phyloP scores from a whole-genome alignment of 2,888 invertebrate species.

The Zaprionus bogoriensis region DNA sequence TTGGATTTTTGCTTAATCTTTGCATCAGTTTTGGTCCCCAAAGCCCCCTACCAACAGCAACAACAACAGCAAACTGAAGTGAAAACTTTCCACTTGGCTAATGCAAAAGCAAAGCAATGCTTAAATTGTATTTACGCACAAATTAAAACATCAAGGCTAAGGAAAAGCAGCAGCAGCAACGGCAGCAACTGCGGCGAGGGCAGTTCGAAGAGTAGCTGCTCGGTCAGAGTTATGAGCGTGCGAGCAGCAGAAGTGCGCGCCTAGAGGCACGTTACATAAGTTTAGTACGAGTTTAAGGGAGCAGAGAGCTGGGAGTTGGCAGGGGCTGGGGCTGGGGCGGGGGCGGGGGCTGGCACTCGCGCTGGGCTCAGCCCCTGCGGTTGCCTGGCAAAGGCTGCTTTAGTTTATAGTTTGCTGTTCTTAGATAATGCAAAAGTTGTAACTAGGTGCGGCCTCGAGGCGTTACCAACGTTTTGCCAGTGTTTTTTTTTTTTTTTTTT shows the following conservation, averaged over 20 bases:
- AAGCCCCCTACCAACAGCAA: conserved; percentile 40
- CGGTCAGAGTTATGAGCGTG: conserved; percentile 56
- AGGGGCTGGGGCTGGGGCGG: background rate
- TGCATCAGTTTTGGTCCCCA: conserved; percentile 69
- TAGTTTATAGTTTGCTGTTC: conserved; percentile 69
- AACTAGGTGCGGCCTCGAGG: conserved; percentile 69
- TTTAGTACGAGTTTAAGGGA: too few species aligned
- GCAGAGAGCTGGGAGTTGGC: background rate
- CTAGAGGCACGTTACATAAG: conserved; percentile 59
- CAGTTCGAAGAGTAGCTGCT: conserved; percentile 13
- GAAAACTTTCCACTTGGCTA: conserved; percentile 58
- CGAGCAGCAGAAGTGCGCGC: conserved; percentile 22
- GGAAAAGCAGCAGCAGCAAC: conserved; percentile 3
- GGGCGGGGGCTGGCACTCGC: background rate
- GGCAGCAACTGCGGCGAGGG: background rate
- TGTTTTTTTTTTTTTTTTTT: conserved; percentile 8
- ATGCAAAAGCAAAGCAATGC: conserved; percentile 68
- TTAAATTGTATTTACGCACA: conserved; percentile 72
- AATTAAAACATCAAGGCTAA: conserved; percentile 69
- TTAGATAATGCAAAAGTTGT: conserved; percentile 70
- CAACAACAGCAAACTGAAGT: conserved; percentile 16
- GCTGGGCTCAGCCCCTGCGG: background rate
- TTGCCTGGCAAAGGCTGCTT: conserved; percentile 28
- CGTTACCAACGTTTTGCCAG: conserved; percentile 32
- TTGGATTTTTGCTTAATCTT: conserved; percentile 68